Evolutionary conservation across 2,113 vertebrate species (phyloP), one percentile per base, ranked within the genome.

Genomic region (Podilymbus podiceps): DNA sequence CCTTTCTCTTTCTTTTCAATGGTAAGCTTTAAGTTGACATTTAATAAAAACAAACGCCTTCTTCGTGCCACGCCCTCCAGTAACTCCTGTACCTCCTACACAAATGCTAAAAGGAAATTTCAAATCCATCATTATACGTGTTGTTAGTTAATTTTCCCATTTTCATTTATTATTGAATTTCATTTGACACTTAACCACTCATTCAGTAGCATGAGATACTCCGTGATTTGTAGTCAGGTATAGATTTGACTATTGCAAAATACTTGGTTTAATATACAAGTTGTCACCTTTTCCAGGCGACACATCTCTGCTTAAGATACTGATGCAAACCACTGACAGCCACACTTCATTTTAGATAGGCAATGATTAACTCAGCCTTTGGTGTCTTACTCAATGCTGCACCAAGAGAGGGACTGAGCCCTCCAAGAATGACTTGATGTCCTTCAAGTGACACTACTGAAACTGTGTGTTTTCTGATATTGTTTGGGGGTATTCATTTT

Each of bases 381-480:
- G 17, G 15, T 85, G 20, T 30, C 24, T 66, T 35, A 19, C 12
- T 68, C 31, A 23, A 13, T 67, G 22, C 44, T 27, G 6, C 8
- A 15, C 21, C 4, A 23, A 52, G 38, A 31, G 20, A 21, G 7
- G 14, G 24, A 64, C 35, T 58, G 31, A 27, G 9, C 21, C 28
- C 33, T 81, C 49, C 30, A 53, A 15, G 28, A 80, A 46, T 24
- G 50, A n/a, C 31, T n/a, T 68, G 6, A 31, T 21, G 50, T 47
- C 53, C 47, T 84, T 67, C 0, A 1, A 67, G n/a, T 12, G 10
- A n/a, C 8, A 5, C 12, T 69, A 5, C 15, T 58, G 50, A 42
- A 69, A 64, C 30, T 0, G 1, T 19, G 6, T 31, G 24, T 12
- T 31, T 53, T 42, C 31, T 40, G 17, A 0, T 14, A 20, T 78